Conservation (phyloP, 2,888 invertebrate species). For the Stenotaenia linearis region DNA sequence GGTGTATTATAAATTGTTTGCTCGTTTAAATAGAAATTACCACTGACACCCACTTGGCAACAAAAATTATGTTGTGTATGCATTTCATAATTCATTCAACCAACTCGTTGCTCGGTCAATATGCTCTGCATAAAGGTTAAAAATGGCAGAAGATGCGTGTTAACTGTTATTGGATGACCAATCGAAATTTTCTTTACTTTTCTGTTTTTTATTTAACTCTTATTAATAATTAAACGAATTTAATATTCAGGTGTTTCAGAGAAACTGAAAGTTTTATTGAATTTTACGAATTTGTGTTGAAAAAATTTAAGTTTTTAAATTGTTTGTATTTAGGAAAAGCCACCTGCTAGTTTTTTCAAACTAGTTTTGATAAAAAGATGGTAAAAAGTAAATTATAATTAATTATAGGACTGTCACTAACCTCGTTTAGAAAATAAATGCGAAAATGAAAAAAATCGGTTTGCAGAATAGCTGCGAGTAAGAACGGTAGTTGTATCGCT, state of each 20-base stretch:
- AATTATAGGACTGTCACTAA: too few relatives aligned
- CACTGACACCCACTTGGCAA: conserved; percentile 6
- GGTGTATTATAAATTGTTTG: neutral
- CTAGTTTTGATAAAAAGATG: too few relatives aligned
- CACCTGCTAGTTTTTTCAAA: too few relatives aligned
- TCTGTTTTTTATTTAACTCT: neutral
- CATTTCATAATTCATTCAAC: conserved; percentile 1
- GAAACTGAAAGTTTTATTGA: too few relatives aligned
- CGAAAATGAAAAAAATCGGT: too few relatives aligned
- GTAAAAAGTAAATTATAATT: too few relatives aligned
- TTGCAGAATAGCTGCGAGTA: too few relatives aligned
- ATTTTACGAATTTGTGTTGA: too few relatives aligned
- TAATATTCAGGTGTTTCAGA: neutral
- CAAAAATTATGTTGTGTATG: neutral
- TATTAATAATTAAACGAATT: neutral
- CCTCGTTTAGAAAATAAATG: too few relatives aligned
- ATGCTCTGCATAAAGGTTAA: neutral
- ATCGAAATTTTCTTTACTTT: conserved; percentile 8
- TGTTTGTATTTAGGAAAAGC: too few relatives aligned
- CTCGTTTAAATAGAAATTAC: neutral
- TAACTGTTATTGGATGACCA: neutral
- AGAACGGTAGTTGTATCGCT: too few relatives aligned
- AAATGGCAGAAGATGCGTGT: conserved; percentile 18
- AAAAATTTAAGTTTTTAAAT: too few relatives aligned
- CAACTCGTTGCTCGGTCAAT: neutral